Conservation (phyloP, 2,888 invertebrate species). For the Ormyrus nitidulus region DNA sequence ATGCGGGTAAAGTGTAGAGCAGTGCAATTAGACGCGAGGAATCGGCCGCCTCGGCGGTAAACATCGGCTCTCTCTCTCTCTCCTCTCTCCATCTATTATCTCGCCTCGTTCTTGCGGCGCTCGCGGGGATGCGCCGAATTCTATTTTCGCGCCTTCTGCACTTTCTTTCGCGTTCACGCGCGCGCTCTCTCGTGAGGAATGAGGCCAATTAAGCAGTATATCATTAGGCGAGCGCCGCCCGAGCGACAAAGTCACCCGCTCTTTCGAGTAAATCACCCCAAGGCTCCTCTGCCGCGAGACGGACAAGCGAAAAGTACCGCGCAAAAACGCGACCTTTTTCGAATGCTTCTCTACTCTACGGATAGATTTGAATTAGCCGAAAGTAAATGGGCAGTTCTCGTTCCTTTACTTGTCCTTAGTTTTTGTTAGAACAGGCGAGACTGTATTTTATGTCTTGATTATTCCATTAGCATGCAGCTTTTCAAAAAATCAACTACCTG, state of each 20-base stretch:
- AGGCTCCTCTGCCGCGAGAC: constrained; percentile 58
- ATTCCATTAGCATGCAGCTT: constrained; percentile 5
- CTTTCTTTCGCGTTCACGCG: constrained; percentile 47
- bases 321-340: not conserved
- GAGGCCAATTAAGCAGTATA: constrained; percentile 73
- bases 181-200: constrained; percentile 64
- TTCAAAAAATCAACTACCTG: constrained; percentile 20
- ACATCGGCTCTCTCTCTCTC: not conserved
- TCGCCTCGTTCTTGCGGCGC: constrained; percentile 62
- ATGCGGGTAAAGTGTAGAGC: not conserved
- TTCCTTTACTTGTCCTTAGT: not conserved
- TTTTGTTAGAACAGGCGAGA: not conserved
- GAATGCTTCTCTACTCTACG: not conserved
- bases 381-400: not conserved
- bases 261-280: constrained; percentile 68
- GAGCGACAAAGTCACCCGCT: constrained; percentile 69
- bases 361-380: not conserved
- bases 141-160: constrained; percentile 64
- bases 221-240: constrained; percentile 68
- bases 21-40: constrained; percentile 15
- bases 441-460: not conserved
- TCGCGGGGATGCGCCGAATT: constrained; percentile 58
- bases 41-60: constrained; percentile 5
- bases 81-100: constrained; percentile 33
- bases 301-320: not conserved